Evolutionary conservation across 2,888 invertebrate genomes (phyloP), one percentile per base, ranked within the genome.

Genomic region (Mesorhabditis belari): DNA sequence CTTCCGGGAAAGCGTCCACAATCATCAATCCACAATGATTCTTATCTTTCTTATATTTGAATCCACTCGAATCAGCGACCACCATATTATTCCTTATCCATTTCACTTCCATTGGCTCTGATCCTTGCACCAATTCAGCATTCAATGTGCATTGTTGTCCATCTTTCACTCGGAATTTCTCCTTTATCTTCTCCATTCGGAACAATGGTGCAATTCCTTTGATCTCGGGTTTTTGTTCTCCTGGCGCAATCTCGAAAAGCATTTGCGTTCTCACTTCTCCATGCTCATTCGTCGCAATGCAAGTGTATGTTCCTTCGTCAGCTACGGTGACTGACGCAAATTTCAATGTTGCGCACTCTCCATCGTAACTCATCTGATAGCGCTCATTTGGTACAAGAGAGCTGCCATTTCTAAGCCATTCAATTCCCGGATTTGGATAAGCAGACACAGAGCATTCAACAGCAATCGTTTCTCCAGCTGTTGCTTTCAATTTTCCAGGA

Each of bases 281-380:
- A 72, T 87, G 87, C 70, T 87, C 87, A 81, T 91, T 91, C 64
- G 84, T 85, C 28, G 91, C 84, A 76, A 86, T 87, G 44, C 91
- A 82, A n/a, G 85, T 88, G 76, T 91, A 90, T 0, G 80, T 84
- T 44, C 91, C 91, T 63, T 73, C 73, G 62, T 71, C 71, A 24
- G 60, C 63, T 23, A 67, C 55, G n/a, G 63, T 55, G 27, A 70
- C 56, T 12, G 61, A 60, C 44, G 44, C 44, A 35, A 35, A 35
- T n/a, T 69, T 73, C 54, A 80, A 66, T 24, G 79, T 73, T 21
- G 78, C 76, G 56, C 73, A 75, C 64, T 80, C 80, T 60, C 80
- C 80, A 61, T 80, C 80, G 60, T 74, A 80, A 25, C 69, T 71
- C 68, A 80, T 76, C 53, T 65, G 60, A 65, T 65, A 69, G 12